Base-by-base conservation (phyloP, 92 coral and sea anemone species). In the Zoanthus sociatus region DNA sequence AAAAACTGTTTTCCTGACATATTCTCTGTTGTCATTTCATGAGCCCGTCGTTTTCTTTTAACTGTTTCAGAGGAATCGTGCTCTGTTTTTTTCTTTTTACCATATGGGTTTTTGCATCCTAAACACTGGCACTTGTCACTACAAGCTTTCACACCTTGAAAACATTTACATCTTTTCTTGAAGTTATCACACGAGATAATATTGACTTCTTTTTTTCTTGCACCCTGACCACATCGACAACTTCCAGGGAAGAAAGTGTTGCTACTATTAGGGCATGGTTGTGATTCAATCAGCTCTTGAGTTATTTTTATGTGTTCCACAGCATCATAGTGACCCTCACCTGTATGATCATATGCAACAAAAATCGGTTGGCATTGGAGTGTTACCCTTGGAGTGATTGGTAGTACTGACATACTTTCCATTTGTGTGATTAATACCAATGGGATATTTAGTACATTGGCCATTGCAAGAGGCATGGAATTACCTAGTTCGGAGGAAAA, bases 381-480 rank as follows among this genome's bases (percentile, higher is more conserved):
- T 60, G 66, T 63, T 55, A 83, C 88, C 64, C 86, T 78, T 63
- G 92, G 96, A 11, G 77, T 93, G 78, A 93, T 71, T 50, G 85
- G 92, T 32, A 94, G 13, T 5, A 92, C 89, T 58, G 91, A 87
- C 67, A 94, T 6, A 68, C 76, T 89, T 79, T 91, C 91, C 93
- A 92, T 69, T 79, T 71, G 90, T 13, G 93, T 20, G 26, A 94
- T 68, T 0, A 90, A 54, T 31, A 92, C 87, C 17, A 94, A 45
- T 64, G 94, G 94, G 58, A 91, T 73, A 13, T 88, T 87, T 3
- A 94, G 74, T 30, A 88, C 78, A 84, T 92, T 94, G 44, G 93
- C 93, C 88, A 94, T 87, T 12, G 94, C 96, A 16, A 93, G 89
- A 37, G 91, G 91, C 91, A 91, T 91, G 12, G 87, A 77, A 79